A percentile compares a stretch with the other conserved stretches of the same genome.
These are phyloP conservation scores for Drosophila anomalata DNA, from an alignment of 2,888 invertebrate species.

Conservation along the genomic window DNA sequence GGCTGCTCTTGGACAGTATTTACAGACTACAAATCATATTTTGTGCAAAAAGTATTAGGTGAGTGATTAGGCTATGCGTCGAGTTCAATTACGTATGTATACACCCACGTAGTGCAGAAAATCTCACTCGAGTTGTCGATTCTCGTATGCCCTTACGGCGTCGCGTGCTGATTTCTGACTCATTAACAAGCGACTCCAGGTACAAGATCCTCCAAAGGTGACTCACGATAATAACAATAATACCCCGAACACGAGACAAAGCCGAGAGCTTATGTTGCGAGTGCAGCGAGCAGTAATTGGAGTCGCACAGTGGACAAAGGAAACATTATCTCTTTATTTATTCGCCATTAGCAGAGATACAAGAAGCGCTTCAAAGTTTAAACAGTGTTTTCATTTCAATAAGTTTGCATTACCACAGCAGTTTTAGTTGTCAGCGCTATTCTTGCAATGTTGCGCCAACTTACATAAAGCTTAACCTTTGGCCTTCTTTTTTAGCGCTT, in stretches of 20 bases:
- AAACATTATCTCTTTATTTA: neutral
- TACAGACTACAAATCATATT: neutral
- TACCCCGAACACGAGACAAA: neutral
- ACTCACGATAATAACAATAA: conserved; percentile 22
- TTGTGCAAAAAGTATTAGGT: conserved; percentile 38
- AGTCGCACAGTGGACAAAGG: neutral
- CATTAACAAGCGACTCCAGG: conserved; percentile 26
- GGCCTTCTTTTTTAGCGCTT: neutral
- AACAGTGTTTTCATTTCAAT: neutral
- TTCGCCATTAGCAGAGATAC: too few relatives aligned
- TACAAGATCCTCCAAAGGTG: conserved; percentile 9
- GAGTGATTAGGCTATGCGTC: conserved; percentile 15
- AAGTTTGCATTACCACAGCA: neutral
- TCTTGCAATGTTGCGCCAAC: neutral
- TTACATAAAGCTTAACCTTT: conserved; percentile 27
- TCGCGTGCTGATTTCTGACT: conserved; percentile 35
- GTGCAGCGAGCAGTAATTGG: neutral
- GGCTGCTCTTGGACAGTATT: conserved; percentile 19
- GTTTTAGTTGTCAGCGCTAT: neutral
- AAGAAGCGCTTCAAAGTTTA: too few relatives aligned
- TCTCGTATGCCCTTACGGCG: neutral
- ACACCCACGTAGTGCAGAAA: neutral
- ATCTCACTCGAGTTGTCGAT: neutral
- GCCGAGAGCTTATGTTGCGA: conserved; percentile 7
- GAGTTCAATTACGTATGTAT: neutral